phyloP scores from a whole-genome alignment of 2,113 vertebrate species.

The Zosterops hypoxanthus region DNA sequence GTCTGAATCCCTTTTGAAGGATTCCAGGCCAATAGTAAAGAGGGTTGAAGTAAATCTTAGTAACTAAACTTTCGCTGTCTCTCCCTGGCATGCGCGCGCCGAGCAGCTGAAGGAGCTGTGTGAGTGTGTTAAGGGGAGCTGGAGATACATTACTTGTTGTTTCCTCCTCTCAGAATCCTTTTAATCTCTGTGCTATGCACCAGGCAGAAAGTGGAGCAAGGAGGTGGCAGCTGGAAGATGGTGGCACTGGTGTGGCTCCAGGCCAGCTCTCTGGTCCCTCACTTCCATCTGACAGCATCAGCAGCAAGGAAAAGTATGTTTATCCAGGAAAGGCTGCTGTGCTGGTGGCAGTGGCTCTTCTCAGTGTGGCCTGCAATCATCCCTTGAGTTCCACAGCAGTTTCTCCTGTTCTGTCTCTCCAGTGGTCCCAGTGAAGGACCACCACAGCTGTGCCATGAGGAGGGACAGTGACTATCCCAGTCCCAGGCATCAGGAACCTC shows the following conservation, averaged over 20 bases:
- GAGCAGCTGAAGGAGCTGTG: neutral
- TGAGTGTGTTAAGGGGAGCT: neutral
- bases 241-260: neutral
- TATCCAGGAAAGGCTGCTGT: neutral
- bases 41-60: conserved; percentile 1
- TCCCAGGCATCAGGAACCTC: neutral
- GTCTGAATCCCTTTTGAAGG: conserved; percentile 14
- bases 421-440: neutral
- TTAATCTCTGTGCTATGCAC: neutral
- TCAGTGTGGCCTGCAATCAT: neutral
- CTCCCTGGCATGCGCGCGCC: neutral
- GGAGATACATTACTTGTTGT: neutral
- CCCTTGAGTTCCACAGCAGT: neutral
- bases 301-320: neutral
- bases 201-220: neutral
- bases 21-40: neutral
- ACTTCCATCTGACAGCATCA: neutral
- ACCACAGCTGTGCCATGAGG: neutral
- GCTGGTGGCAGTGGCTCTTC: neutral
- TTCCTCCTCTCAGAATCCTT: neutral
- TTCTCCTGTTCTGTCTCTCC: neutral
- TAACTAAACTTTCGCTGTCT: neutral
- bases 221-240: neutral
- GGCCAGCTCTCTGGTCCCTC: neutral
- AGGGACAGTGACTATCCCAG: neutral